Evolutionary conservation across 1,140 invertebrate genomes (phyloP).

Genomic region (Daktulosphaira vitifoliae): DNA sequence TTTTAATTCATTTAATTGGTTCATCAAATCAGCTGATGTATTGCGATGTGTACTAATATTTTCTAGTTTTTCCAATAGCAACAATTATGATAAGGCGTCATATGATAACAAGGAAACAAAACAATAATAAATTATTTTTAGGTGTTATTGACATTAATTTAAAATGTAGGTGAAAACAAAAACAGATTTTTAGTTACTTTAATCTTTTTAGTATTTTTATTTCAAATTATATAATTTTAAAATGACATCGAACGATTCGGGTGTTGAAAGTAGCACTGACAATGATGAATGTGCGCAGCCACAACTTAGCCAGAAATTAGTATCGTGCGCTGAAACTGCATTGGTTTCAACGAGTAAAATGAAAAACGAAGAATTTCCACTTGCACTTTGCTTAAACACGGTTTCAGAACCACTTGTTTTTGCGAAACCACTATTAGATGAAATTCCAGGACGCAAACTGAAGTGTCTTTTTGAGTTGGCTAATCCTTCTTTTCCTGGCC

Average conservation of each 20-base stretch:
- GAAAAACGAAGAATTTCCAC: not conserved
- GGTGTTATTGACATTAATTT: too few relatives aligned
- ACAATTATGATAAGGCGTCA: too few relatives aligned
- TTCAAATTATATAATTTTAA: too few relatives aligned
- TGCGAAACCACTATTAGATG: not conserved
- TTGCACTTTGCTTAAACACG: not conserved
- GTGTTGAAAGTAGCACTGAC: constrained; percentile 24
- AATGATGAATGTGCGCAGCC: constrained; percentile 17
- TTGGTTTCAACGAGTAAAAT: not conserved
- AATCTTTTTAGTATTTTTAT: too few relatives aligned
- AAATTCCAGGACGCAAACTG: constrained; percentile 3
- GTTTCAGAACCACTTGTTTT: not conserved
- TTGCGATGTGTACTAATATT: too few relatives aligned
- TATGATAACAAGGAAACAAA: too few relatives aligned
- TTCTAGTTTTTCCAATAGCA: too few relatives aligned
- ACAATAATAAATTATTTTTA: too few relatives aligned
- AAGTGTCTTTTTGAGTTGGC: constrained; percentile 22
- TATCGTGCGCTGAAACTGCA: not conserved
- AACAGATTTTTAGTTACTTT: too few relatives aligned
- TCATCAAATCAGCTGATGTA: too few relatives aligned
- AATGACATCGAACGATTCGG: constrained; percentile 20
- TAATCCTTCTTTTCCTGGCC: not conserved
- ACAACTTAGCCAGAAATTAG: not conserved
- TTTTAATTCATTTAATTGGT: too few relatives aligned
- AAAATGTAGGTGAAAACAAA: too few relatives aligned